phyloP scores from a whole-genome alignment of 1,140 invertebrate genomes.

The Drosophila micromelanica region DNA sequence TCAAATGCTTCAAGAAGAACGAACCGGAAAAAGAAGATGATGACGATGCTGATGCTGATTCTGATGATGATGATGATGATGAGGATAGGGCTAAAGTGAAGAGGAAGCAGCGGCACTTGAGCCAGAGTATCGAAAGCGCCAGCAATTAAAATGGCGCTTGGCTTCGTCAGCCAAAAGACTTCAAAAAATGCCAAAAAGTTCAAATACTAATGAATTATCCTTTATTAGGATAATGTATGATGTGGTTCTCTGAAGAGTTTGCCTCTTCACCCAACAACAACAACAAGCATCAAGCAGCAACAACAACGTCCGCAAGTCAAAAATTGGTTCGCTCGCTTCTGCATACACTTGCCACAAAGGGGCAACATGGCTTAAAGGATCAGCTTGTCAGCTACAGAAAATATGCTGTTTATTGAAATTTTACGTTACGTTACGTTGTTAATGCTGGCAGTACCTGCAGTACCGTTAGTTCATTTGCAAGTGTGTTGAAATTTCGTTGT shows the following conservation, averaged over 20 bases:
- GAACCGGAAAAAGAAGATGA: slow-evolving; percentile 2
- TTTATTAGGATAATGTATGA: slow-evolving; percentile 85
- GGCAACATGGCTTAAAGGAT: background rate
- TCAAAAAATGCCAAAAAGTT: slow-evolving; percentile 84
- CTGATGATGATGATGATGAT: slow-evolving; percentile 3
- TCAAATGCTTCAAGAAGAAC: slow-evolving; percentile 55
- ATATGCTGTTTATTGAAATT: too few relatives aligned
- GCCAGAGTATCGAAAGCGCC: slow-evolving; percentile 20
- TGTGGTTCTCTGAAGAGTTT: slow-evolving; percentile 81
- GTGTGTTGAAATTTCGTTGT: slow-evolving; percentile 33
- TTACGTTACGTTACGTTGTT: too few relatives aligned
- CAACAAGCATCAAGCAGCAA: slow-evolving; percentile 14
- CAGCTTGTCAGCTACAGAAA: background rate
- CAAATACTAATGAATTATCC: slow-evolving; percentile 84
- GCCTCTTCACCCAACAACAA: slow-evolving; percentile 43
- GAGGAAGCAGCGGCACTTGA: background rate
- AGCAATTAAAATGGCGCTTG: slow-evolving; percentile 76
- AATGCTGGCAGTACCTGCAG: too few relatives aligned
- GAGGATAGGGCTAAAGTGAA: background rate
- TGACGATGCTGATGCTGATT: slow-evolving; percentile 1
- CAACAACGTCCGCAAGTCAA: slow-evolving; percentile 52
- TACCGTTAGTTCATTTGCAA: background rate
- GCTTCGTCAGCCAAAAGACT: slow-evolving; percentile 71
- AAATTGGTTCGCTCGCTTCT: slow-evolving; percentile 67
- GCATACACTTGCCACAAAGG: slow-evolving; percentile 13